Percentiles rank a stretch among this genome's conserved stretches.
These are phyloP conservation scores for Drosophila takahashii DNA, from an alignment of 1,140 invertebrate species.

Conservation along the genomic window DNA sequence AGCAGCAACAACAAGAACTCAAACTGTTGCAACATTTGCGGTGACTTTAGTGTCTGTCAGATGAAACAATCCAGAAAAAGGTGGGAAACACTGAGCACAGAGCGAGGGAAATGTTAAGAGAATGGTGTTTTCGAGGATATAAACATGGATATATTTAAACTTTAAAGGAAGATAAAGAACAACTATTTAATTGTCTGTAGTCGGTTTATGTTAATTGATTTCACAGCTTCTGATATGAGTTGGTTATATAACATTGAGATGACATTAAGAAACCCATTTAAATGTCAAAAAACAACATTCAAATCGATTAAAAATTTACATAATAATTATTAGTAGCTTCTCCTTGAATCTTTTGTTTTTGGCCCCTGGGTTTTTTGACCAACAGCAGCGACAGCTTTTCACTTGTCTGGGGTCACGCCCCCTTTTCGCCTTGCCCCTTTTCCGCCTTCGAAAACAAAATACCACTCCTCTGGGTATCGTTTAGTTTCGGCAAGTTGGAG, in stretches of 20 bases:
- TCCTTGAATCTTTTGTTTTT: background rate
- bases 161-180: slow-evolving; percentile 3
- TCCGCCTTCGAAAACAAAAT: background rate
- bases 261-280: too few species aligned
- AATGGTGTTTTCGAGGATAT: slow-evolving; percentile 4
- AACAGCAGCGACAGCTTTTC: slow-evolving; percentile 11
- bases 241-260: too few species aligned
- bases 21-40: slow-evolving; percentile 60
- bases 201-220: background rate
- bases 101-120: slow-evolving; percentile 1
- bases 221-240: too few species aligned
- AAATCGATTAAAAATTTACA: background rate
- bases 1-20: slow-evolving; percentile 32
- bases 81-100: too few species aligned
- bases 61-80: background rate
- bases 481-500: slow-evolving; percentile 58
- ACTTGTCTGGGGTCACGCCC: slow-evolving; percentile 10
- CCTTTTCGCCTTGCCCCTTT: background rate
- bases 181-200: background rate
- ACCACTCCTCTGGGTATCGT: slow-evolving; percentile 16
- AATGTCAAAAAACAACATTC: too few species aligned
- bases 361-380: background rate
- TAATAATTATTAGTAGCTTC: background rate
- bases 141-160: slow-evolving; percentile 2
- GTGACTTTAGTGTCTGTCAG: slow-evolving; percentile 33